Evolutionary conservation across 2,888 invertebrate species (phyloP).

Genomic region (Leptinotarsa rubiginosa): DNA sequence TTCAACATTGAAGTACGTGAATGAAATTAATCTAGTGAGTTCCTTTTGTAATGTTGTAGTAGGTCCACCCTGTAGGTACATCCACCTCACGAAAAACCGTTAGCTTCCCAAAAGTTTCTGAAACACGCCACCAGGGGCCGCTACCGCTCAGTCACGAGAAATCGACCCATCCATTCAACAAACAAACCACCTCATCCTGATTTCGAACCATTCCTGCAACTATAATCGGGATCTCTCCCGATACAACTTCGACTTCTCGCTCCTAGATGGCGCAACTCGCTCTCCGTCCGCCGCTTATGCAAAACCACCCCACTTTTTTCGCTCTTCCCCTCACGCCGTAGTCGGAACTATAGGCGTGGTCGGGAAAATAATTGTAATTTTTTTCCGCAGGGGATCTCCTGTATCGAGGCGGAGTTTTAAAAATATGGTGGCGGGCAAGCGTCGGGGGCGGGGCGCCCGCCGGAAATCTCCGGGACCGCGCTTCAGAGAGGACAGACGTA

Average conservation of each 20-base stretch:
- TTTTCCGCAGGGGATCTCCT: conserved; percentile 57
- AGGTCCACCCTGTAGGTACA: conserved; percentile 33
- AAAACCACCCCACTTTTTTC: conserved; percentile 48
- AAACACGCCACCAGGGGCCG: background rate
- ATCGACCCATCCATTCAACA: background rate
- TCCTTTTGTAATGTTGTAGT: conserved; percentile 6
- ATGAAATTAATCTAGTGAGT: too few relatives aligned
- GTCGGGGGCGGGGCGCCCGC: conserved; percentile 58
- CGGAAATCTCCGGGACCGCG: conserved; percentile 61
- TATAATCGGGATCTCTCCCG: background rate
- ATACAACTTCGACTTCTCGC: conserved; percentile 34
- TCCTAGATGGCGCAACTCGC: conserved; percentile 45
- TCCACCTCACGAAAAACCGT: conserved; percentile 4
- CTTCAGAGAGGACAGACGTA: conserved; percentile 47
- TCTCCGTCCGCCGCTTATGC: conserved; percentile 30
- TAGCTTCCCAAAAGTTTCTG: background rate
- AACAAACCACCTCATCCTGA: conserved; percentile 10
- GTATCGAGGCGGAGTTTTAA: conserved; percentile 63
- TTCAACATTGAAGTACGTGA: too few relatives aligned
- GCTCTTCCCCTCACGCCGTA: conserved; percentile 49
- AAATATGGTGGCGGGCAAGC: conserved; percentile 61
- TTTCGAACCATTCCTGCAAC: conserved; percentile 24
- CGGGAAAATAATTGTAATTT: conserved; percentile 58
- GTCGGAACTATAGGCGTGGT: conserved; percentile 56
- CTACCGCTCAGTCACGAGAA: conserved; percentile 25